Base-by-base conservation (phyloP, 2,888 invertebrate genomes). In the Habroteleia sp. region DNA sequence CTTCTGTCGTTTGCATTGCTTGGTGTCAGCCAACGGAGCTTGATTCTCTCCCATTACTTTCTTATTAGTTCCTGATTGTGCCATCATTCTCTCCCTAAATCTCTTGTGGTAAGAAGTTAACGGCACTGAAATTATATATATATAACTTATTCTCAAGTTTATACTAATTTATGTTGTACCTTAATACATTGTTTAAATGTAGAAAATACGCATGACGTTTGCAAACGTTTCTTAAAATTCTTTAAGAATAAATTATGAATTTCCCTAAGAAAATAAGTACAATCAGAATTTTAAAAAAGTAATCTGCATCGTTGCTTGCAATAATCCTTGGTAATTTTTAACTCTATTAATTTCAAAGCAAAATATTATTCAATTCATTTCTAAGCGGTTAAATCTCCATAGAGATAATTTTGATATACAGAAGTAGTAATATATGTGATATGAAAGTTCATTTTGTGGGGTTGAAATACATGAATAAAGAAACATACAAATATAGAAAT, bases 41-140 rank as follows among this genome's bases (percentile, higher is more conserved):
- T 74, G 62, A 66, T 77, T 77, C 60, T 74, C 74, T 71, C 72
- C 79, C 74, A 83, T 83, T 83, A 80, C 81, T 79, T 83, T 79
- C 82, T 83, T 82, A 83, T 82, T 81, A 81, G 82, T 83, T 82
- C 81, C 80, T 82, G 74, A 74, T 74, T 74, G 74, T 42, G 33
- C 74, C 62, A 50, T 68, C 60, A 65, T 65, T 73, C 73, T 60
- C 39, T 65, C 50, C 58, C 73, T 60, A 60, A 73, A 60, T 58
- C 46, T 73, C 54, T 63, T 60, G 66, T 29, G 73, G 66, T 65
- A 44, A 66, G 66, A 66, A 73, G 65, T 73, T 37, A 72, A 72
- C 72, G 17, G 33, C 20, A 44, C 39, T 52, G 29, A 7, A 69
- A 52, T 60, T 50, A 58, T 60, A 60, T 23, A 46, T 46, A 56